Evolutionary conservation across 1,140 invertebrate species (phyloP), one percentile per base, ranked within the genome.

Genomic region (Lasioglossum albipes): DNA sequence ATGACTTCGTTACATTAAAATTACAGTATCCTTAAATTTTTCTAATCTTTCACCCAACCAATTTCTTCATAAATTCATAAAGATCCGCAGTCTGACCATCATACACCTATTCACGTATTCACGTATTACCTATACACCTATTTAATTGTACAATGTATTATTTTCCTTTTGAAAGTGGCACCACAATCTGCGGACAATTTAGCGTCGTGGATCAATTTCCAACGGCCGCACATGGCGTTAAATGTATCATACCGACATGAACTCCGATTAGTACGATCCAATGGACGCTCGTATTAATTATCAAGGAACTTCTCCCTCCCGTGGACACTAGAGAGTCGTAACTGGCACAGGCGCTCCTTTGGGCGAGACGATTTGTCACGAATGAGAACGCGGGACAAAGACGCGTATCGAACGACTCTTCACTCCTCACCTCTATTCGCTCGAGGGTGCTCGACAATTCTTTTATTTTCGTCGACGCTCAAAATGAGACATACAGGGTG

Each of bases 371-470:
- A 88, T 89, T 89, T 89, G 87, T 89, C 85, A 82, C 69, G 77
- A 84, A 72, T 71, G 81, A 88, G 74, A 64, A 18, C 68, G 27
- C 69, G 59, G 71, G 70, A 87, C 85, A 87, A 83, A 81, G 81
- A 87, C 81, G 84, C 82, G 81, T 85, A 83, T 88, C 84, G 83
- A 90, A 89, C 79, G 64, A 83, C 82, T 80, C 84, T 84, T 87
- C 84, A 70, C 82, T 80, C 84, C 83, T 87, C 84, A 70, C 81
- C 83, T 89, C 83, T 75, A 80, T 85, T 84, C 82, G 82, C 67
- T 76, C 73, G 75, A 89, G 85, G 70, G 87, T 77, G 68, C 89
- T 90, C 79, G 88, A 88, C 82, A 74, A 76, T 86, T 89, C 70
- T 82, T 88, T 89, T 90, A 84, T 89, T 73, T 81, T 70, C 71